These are phyloP conservation scores for Oxyteleia sp. DNA, from an alignment of 2,888 invertebrate genomes.

Conservation along the genomic window DNA sequence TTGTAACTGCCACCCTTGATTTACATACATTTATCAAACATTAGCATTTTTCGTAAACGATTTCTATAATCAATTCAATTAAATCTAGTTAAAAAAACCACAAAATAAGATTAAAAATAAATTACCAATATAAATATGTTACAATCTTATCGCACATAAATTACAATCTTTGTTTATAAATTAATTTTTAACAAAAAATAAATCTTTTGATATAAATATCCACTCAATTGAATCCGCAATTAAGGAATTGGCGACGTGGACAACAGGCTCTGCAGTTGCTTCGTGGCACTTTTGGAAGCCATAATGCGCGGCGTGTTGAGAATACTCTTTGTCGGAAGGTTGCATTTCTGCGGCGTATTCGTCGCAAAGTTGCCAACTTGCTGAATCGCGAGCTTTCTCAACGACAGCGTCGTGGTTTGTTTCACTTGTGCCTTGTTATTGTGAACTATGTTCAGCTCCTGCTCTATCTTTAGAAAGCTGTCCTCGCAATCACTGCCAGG, in stretches of 20 bases:
- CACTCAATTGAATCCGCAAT: too few relatives aligned
- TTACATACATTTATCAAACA: too few relatives aligned
- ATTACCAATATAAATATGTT: too few relatives aligned
- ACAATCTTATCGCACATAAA: too few relatives aligned
- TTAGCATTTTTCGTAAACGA: too few relatives aligned
- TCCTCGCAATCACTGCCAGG: slow-evolving; percentile 10
- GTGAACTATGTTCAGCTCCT: slow-evolving; percentile 33
- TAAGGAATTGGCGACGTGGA: slow-evolving; percentile 24
- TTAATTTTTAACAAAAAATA: too few relatives aligned
- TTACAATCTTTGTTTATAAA: too few relatives aligned
- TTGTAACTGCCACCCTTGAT: too few relatives aligned
- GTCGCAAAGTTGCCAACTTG: slow-evolving; percentile 14
- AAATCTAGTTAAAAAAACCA: too few relatives aligned
- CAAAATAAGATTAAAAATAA: too few relatives aligned
- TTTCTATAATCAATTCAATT: too few relatives aligned
- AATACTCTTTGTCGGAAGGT: slow-evolving; percentile 22
- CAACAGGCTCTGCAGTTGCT: slow-evolving; percentile 38
- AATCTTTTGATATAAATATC: too few relatives aligned
- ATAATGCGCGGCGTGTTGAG: slow-evolving; percentile 35
- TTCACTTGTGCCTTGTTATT: background rate
- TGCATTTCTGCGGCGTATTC: slow-evolving; percentile 22
- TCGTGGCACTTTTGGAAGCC: slow-evolving; percentile 33
- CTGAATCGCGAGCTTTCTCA: slow-evolving; percentile 30
- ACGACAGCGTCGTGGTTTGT: slow-evolving; percentile 21
- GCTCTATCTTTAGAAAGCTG: slow-evolving; percentile 46